phyloP scores from a whole-genome alignment of 1,140 invertebrate species.

The Camponotus floridanus region DNA sequence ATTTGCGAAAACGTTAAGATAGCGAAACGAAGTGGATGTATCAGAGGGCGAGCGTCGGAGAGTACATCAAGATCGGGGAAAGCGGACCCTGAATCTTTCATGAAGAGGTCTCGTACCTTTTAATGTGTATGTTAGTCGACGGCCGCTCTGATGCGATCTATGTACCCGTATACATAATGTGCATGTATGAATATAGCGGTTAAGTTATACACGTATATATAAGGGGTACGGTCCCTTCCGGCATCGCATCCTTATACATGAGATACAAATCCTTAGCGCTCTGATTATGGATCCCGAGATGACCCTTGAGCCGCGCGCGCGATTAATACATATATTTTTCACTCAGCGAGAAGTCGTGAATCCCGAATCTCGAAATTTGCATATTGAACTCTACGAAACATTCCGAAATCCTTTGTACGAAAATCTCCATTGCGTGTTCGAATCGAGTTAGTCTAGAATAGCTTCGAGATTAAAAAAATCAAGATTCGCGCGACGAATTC shows the following conservation, averaged over 20 bases:
- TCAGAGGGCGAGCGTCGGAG: neutral
- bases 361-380: slow-evolving; percentile 3
- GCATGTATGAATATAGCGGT: slow-evolving; percentile 56
- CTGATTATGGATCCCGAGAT: slow-evolving; percentile 56
- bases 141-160: slow-evolving; percentile 61
- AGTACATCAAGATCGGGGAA: slow-evolving; percentile 45
- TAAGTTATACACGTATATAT: slow-evolving; percentile 40
- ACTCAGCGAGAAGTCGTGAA: neutral
- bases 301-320: neutral
- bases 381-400: neutral
- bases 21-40: slow-evolving; percentile 8
- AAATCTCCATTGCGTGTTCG: neutral
- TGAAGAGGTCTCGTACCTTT: slow-evolving; percentile 63
- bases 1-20: slow-evolving; percentile 27
- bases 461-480: neutral
- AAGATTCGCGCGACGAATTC: neutral
- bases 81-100: slow-evolving; percentile 64
- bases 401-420: neutral
- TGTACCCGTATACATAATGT: slow-evolving; percentile 65
- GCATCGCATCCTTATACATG: slow-evolving; percentile 61
- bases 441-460: neutral
- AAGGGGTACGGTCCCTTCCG: slow-evolving; percentile 25
- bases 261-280: slow-evolving; percentile 51
- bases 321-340: slow-evolving; percentile 52
- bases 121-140: slow-evolving; percentile 56